Percentiles rank a stretch among this genome's conserved stretches.
These are phyloP conservation scores for Zoroaster sp. DNA, from an alignment of 53 echinoderm and acorn worm species.

Conservation along the genomic window DNA sequence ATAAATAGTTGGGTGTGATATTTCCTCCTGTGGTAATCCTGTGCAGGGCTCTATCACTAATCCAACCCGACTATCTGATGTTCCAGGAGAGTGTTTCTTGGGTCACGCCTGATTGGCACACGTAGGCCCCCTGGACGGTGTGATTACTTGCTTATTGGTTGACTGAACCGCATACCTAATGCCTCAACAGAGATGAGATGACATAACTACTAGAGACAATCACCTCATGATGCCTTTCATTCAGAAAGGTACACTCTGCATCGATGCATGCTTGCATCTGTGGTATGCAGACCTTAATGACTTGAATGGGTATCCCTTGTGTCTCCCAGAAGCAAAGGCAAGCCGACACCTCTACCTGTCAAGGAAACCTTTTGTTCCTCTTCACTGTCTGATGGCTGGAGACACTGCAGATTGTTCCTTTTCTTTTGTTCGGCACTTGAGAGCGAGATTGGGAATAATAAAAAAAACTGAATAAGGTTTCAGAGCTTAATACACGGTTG, in stretches of 20 bases:
- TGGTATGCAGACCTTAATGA: neutral
- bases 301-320: neutral
- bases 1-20: conserved; percentile 10
- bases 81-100: neutral
- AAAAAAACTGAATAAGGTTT: neutral
- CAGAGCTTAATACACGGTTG: neutral
- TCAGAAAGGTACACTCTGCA: neutral
- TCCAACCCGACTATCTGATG: neutral
- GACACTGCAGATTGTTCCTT: neutral
- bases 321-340: neutral
- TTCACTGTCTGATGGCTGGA: neutral
- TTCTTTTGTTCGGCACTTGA: conserved; percentile 28
- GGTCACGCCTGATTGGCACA: neutral
- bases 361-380: neutral
- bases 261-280: neutral
- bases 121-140: neutral
- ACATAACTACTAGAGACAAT: neutral
- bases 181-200: neutral
- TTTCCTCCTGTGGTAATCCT: neutral
- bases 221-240: neutral
- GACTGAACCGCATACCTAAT: neutral
- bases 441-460: neutral
- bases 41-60: neutral
- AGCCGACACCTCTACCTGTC: neutral
- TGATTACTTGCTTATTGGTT: neutral